A percentile compares a stretch with the other conserved stretches of the same genome.
These are phyloP conservation scores for Lacerta agilis DNA, from an alignment of 2,797 vertebrate genomes.

Conservation along the genomic window DNA sequence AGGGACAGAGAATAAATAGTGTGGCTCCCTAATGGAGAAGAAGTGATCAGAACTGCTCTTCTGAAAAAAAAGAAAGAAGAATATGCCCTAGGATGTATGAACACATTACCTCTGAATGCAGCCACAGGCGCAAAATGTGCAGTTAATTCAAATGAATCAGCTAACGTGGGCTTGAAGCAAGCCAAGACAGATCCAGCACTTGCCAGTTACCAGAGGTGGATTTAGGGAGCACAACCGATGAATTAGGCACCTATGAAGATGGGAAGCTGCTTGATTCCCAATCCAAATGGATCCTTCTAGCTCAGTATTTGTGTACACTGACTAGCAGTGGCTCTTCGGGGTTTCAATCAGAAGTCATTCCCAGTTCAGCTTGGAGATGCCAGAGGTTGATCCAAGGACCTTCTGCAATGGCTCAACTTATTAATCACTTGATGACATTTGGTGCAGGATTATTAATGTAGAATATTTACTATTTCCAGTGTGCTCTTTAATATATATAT, in stretches of 20 bases:
- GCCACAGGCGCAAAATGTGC: background rate
- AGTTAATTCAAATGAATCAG: background rate
- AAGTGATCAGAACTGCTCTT: background rate
- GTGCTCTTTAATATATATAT: slow-evolving; percentile 20
- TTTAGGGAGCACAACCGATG: too few relatives aligned
- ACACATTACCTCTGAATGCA: background rate
- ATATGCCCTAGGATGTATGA: background rate
- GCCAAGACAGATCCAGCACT: background rate
- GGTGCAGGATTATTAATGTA: slow-evolving; percentile 28
- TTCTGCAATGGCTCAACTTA: background rate
- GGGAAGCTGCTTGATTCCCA: too few relatives aligned
- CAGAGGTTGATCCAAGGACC: too few relatives aligned
- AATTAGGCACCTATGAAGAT: too few relatives aligned
- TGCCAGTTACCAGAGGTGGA: background rate
- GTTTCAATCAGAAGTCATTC: too few relatives aligned
- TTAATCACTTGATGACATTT: slow-evolving; percentile 37
- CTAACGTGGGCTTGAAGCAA: background rate
- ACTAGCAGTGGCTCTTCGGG: too few relatives aligned
- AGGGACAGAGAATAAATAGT: background rate
- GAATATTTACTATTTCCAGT: slow-evolving; percentile 38
- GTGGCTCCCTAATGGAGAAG: background rate
- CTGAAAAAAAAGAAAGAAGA: background rate
- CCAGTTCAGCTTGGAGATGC: too few relatives aligned
- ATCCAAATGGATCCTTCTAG: too few relatives aligned
- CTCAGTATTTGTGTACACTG: too few relatives aligned